These are phyloP conservation scores for Tetranychus piercei DNA, from an alignment of 2,888 invertebrate genomes.

Conservation along the genomic window DNA sequence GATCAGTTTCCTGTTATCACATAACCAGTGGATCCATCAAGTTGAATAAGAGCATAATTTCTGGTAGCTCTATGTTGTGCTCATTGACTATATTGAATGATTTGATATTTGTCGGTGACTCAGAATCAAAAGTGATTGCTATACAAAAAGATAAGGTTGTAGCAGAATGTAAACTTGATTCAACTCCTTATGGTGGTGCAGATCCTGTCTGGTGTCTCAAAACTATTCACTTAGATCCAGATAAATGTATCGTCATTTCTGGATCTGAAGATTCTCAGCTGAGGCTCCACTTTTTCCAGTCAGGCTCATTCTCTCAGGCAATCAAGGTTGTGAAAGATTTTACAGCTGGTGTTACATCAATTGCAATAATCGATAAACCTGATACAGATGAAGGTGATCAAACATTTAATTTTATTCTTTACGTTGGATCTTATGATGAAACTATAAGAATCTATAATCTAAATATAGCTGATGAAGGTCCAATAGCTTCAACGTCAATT, in stretches of 20 bases:
- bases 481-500: neutral
- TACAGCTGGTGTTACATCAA: constrained; percentile 3
- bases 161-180: neutral
- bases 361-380: neutral
- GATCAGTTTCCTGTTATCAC: neutral
- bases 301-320: neutral
- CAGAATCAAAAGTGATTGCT: neutral
- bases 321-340: neutral
- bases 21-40: neutral
- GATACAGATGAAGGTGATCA: neutral
- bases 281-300: neutral
- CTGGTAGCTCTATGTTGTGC: neutral
- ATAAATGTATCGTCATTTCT: neutral
- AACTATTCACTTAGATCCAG: neutral
- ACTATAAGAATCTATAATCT: neutral
- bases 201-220: constrained; percentile 2
- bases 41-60: neutral
- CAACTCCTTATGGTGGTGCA: neutral
- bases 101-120: constrained; percentile 5
- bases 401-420: neutral
- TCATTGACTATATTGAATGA: neutral
- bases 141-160: neutral
- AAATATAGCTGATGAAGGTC: neutral
- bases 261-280: neutral
- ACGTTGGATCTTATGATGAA: constrained; percentile 4